phyloP scores from a whole-genome alignment of 2,888 invertebrate genomes.

The Leptinotarsa peninsularis region DNA sequence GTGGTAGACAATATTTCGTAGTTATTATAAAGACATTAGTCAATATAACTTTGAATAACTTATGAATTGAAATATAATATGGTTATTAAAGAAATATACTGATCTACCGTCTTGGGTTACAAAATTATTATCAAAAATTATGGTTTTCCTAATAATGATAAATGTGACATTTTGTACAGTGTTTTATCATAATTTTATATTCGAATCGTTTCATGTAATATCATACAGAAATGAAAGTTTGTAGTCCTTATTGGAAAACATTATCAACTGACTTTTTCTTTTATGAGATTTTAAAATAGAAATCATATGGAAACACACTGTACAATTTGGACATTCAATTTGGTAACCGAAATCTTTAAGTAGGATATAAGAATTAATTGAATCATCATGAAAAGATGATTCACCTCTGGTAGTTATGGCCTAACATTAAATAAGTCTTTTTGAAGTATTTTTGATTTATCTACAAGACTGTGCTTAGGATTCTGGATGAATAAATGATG shows the following conservation, averaged over 20 bases:
- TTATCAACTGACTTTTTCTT: no score
- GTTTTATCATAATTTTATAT: neutral
- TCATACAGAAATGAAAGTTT: no score
- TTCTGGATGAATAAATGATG: neutral
- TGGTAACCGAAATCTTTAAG: slow-evolving; percentile 17
- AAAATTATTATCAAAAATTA: neutral
- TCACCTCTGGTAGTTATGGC: slow-evolving; percentile 10
- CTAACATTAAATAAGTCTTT: slow-evolving; percentile 19
- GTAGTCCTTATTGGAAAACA: no score
- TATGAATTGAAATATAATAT: neutral
- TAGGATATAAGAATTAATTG: neutral
- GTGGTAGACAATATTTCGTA: slow-evolving; percentile 19
- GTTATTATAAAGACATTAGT: neutral
- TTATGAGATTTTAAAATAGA: no score
- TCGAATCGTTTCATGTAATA: no score
- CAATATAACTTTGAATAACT: neutral
- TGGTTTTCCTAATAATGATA: neutral
- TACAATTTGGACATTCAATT: slow-evolving; percentile 7
- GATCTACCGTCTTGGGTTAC: slow-evolving; percentile 16
- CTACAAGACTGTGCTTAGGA: slow-evolving; percentile 12
- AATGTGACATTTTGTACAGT: slow-evolving; percentile 1
- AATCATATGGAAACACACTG: neutral
- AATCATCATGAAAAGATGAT: slow-evolving; percentile 11
- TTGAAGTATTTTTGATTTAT: slow-evolving; percentile 8
- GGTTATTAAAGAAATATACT: neutral